Conservation (phyloP, 2,888 invertebrate genomes). For the Leptinotarsa juncta region DNA sequence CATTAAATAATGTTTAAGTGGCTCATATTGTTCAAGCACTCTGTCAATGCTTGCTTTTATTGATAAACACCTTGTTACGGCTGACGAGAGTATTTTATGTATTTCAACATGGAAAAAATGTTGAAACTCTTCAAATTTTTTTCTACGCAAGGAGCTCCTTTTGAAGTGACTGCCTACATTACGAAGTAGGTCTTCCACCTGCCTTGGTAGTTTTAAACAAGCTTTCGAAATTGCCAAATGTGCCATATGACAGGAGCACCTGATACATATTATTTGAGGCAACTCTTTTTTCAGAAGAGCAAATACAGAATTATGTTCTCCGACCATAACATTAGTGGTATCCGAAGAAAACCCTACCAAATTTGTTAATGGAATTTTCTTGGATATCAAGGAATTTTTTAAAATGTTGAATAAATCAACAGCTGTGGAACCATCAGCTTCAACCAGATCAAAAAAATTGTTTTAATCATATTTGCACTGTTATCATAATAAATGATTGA, state of each 20-base stretch:
- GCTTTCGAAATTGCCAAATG: constrained; percentile 56
- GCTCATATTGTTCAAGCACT: constrained; percentile 56
- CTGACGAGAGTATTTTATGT: constrained; percentile 53
- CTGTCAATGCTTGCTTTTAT: constrained; percentile 57
- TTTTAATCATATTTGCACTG: constrained; percentile 21
- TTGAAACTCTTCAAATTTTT: constrained; percentile 56
- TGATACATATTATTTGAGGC: constrained; percentile 52
- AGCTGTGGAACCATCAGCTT: constrained; percentile 25
- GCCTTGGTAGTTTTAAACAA: constrained; percentile 55
- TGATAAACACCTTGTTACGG: constrained; percentile 56
- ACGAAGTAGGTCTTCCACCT: constrained; percentile 50
- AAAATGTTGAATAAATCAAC: constrained; percentile 21
- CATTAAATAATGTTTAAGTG: constrained; percentile 53
- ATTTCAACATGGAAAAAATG: constrained; percentile 55
- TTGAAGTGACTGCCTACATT: constrained; percentile 52
- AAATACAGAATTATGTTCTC: constrained; percentile 31
- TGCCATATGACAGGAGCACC: constrained; percentile 59
- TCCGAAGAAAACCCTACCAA: constrained; percentile 32
- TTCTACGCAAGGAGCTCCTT: constrained; percentile 39
- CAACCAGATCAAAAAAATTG: constrained; percentile 34
- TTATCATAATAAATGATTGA: constrained; percentile 29
- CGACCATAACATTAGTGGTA: constrained; percentile 38
- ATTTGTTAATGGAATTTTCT: constrained; percentile 28
- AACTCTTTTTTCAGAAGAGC: constrained; percentile 24
- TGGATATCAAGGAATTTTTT: constrained; percentile 24